These are phyloP conservation scores for Hormiphora californensis DNA, from an alignment of 37 sponge, comb jelly and placozoan genomes.

Conservation along the genomic window DNA sequence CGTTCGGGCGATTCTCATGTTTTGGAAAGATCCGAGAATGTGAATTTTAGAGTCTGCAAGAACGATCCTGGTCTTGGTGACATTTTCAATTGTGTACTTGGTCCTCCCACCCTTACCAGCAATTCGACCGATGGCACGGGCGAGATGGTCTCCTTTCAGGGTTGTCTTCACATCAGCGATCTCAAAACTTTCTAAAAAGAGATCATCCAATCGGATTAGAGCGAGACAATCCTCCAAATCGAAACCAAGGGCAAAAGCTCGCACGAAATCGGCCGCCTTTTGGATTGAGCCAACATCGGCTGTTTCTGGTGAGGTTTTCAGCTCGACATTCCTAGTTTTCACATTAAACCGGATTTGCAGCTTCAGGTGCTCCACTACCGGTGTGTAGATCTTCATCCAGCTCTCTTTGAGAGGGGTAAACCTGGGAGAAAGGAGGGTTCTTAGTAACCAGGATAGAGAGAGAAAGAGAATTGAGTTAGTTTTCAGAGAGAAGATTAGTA, in stretches of 20 bases:
- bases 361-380: conserved; percentile 92
- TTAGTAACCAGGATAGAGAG: too few relatives aligned
- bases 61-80: conserved; percentile 95
- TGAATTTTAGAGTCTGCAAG: conserved; percentile 97
- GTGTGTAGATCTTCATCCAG: conserved; percentile 99
- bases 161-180: conserved; percentile 81
- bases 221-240: conserved; percentile 94
- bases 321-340: conserved; percentile 81
- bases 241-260: conserved; percentile 94
- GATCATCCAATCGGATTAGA: conserved; percentile 88
- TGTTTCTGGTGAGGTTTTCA: conserved; percentile 86
- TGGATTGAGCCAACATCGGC: conserved; percentile 87
- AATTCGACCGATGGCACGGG: conserved; percentile 95
- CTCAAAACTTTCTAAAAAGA: conserved; percentile 95
- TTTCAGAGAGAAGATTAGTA: not conserved
- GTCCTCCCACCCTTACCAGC: conserved; percentile 98
- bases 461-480: too few relatives aligned
- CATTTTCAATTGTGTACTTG: conserved; percentile 99
- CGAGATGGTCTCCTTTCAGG: conserved; percentile 93
- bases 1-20: conserved; percentile 91
- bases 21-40: conserved; percentile 95
- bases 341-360: conserved; percentile 91
- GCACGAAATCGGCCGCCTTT: conserved; percentile 93
- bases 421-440: conserved; percentile 82
- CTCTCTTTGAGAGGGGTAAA: conserved; percentile 94